Conservation (phyloP, 1,140 invertebrate genomes). For the Drosophila pseudoobscura region DNA sequence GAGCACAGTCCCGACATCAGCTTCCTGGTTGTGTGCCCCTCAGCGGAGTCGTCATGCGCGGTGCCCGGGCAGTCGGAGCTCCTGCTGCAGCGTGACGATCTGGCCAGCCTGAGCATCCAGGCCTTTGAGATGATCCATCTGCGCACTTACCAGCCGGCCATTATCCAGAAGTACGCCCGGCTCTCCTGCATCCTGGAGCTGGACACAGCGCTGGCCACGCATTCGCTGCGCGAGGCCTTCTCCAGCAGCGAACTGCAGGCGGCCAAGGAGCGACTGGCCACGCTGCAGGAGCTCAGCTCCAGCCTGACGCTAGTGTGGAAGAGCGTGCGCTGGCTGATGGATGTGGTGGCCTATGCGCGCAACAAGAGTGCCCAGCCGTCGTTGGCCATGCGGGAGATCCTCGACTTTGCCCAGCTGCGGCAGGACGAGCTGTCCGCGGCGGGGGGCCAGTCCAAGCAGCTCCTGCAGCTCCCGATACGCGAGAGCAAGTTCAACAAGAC, state of each 20-base stretch:
- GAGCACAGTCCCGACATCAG: constrained; percentile 94
- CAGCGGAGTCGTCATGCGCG: constrained; percentile 94
- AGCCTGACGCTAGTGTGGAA: constrained; percentile 95
- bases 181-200: constrained; percentile 96
- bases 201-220: constrained; percentile 95
- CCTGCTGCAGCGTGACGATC: constrained; percentile 90
- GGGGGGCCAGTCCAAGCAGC: constrained; percentile 73
- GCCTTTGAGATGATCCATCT: constrained; percentile 97
- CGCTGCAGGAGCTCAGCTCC: constrained; percentile 91
- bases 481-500: constrained; percentile 90
- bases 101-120: constrained; percentile 92
- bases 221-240: constrained; percentile 96
- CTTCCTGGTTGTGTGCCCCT: constrained; percentile 94
- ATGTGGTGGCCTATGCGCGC: constrained; percentile 95
- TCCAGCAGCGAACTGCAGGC: constrained; percentile 93
- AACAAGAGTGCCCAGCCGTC: constrained; percentile 86
- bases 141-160: constrained; percentile 93
- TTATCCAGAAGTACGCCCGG: constrained; percentile 94
- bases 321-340: constrained; percentile 96
- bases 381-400: constrained; percentile 70
- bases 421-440: constrained; percentile 27
- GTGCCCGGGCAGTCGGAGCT: constrained; percentile 94
- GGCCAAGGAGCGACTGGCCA: constrained; percentile 92
- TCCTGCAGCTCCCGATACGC: constrained; percentile 89
- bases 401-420: constrained; percentile 58